Base-by-base conservation (phyloP, 2,113 vertebrate species). In the Amphilophus citrinellus region DNA sequence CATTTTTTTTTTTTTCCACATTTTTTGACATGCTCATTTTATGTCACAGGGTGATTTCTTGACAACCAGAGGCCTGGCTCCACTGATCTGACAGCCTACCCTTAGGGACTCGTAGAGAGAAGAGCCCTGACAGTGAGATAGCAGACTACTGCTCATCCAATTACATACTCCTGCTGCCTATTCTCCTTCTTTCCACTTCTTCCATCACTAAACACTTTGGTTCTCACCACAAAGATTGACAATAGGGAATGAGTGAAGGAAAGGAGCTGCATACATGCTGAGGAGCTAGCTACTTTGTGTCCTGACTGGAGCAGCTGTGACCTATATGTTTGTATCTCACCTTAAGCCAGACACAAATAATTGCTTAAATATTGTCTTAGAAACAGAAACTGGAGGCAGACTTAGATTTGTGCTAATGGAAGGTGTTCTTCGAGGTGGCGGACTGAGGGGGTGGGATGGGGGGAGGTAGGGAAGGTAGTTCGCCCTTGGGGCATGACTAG, bases 401-500 rank as follows among this genome's bases (percentile, higher is more conserved):
- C 76, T 42, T 65, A 56, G 47, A 44, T 84, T 77, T 84, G 68
- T 83, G 80, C 61, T 2, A 9, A n/a, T 86, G 62, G 22, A 73
- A 66, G 30, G n/a, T 80, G 61, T 87, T 87, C 47, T 88, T 77
- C 9, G 7, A 60, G 66, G 79, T 84, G 60, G 39, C 50, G 20
- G 56, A 66, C 47, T 81, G 80, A 75, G 35, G 71, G 66, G 79
- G 83, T 24, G 81, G 63, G 10, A 7, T n/a, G 20, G 20, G 61
- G 63, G 65, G 65, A 50, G 24, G 65, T 50, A 50, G 22, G 66
- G 83, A 22, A 17, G 76, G 81, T 22, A 47, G 78, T 59, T 24
- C 18, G 80, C 79, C 94, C 90, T 95, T 95, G 92, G 95, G 81
- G 76, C 91, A 91, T 93, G 95, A 93, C 92, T 77, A 39, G 89